phyloP scores from a whole-genome alignment of 2,113 vertebrate species.

The Todiramphus saurophagus region DNA sequence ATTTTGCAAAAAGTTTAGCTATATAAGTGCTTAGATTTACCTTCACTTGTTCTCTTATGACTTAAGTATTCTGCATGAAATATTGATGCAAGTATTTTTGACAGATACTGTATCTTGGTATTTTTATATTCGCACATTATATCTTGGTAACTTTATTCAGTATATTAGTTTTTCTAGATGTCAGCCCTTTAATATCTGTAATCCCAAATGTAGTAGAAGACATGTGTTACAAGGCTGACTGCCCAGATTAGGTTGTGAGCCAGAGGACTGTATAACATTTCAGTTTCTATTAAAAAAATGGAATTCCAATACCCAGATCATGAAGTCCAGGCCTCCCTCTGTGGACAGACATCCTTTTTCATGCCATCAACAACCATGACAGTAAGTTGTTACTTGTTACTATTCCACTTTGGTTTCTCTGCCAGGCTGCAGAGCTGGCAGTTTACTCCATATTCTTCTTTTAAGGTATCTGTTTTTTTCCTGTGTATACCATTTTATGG shows the following conservation, averaged over 20 bases:
- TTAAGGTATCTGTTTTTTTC: neutral
- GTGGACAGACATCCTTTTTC: neutral
- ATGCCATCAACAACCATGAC: neutral
- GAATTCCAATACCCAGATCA: neutral
- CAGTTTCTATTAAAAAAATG: neutral
- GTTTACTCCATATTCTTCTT: neutral
- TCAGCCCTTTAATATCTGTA: neutral
- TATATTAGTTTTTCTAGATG: neutral
- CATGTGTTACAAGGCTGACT: neutral
- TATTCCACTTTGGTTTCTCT: neutral
- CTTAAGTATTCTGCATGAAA: conserved; percentile 52
- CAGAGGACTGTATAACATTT: neutral
- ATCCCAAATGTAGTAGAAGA: neutral
- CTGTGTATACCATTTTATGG: neutral
- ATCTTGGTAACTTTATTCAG: neutral
- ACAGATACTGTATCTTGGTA: neutral
- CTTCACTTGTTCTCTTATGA: conserved; percentile 51
- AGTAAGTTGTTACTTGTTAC: neutral
- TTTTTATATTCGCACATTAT: neutral
- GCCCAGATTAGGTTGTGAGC: neutral
- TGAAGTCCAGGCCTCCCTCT: neutral
- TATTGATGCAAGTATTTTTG: conserved; percentile 42
- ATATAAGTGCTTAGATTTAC: conserved; percentile 45
- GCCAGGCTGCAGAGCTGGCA: neutral
- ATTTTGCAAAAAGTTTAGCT: conserved; percentile 44